phyloP scores from a whole-genome alignment of 2,888 invertebrate species.

The Plusia festucae region DNA sequence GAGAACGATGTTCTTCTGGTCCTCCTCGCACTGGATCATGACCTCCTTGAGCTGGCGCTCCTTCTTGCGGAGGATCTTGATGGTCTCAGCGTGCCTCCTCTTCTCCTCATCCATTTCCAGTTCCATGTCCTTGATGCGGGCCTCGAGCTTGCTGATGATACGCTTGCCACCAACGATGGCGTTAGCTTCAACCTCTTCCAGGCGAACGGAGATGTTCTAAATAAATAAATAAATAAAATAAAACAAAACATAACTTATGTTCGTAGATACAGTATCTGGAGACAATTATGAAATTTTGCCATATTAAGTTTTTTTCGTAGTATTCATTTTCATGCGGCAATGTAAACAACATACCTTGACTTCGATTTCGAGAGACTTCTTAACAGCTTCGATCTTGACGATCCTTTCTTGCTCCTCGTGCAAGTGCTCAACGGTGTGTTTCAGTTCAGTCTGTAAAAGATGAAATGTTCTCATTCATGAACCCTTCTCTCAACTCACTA shows the following conservation, averaged over 20 bases:
- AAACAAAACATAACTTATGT: background rate
- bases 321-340: too few relatives aligned
- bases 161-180: conserved; percentile 99
- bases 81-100: conserved; percentile 98
- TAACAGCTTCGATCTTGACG: conserved; percentile 98
- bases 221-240: conserved; percentile 12
- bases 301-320: too few relatives aligned
- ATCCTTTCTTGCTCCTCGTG: conserved; percentile 99
- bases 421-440: conserved; percentile 97
- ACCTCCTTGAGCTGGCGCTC: conserved; percentile 99
- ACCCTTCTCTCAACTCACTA: too few relatives aligned
- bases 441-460: conserved; percentile 93
- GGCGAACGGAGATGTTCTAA: conserved; percentile 95
- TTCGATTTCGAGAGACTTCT: conserved; percentile 99
- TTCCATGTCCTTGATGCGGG: conserved; percentile 98
- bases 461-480: too few relatives aligned
- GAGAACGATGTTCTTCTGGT: conserved; percentile 97
- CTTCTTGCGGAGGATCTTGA: conserved; percentile 99
- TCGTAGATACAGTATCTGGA: too few relatives aligned
- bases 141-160: conserved; percentile 99
- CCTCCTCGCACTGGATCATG: conserved; percentile 98
- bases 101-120: conserved; percentile 98
- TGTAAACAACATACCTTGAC: conserved; percentile 91
- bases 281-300: too few relatives aligned
- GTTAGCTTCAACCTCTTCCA: conserved; percentile 99